Evolutionary conservation across 2,888 invertebrate genomes (phyloP).

Genomic region (Pristionchus arcanus): DNA sequence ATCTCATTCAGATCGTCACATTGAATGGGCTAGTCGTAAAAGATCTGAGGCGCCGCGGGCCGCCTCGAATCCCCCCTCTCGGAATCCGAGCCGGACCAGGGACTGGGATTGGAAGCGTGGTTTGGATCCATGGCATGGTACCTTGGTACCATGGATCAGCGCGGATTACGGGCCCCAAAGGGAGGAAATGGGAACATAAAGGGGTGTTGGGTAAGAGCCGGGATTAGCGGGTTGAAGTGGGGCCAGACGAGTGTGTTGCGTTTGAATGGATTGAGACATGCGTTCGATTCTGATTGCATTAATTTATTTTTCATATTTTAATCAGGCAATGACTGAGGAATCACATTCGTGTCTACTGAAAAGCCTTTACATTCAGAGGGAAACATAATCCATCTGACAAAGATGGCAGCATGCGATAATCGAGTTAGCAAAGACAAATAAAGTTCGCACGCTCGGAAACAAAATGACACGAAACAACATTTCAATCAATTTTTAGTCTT

Average conservation of each 20-base stretch:
- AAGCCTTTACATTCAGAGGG: too few relatives aligned
- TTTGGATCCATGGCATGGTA: background rate
- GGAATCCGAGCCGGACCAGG: background rate
- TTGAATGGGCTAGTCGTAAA: conserved; percentile 32
- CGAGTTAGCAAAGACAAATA: too few relatives aligned
- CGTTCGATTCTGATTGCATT: background rate
- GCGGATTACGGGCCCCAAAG: background rate
- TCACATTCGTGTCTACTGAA: too few relatives aligned
- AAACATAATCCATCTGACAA: too few relatives aligned
- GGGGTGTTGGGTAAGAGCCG: conserved; percentile 31
- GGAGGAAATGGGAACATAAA: conserved; percentile 20
- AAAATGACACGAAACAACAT: too few relatives aligned
- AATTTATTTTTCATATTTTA: too few relatives aligned
- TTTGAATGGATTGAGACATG: background rate
- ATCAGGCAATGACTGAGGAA: too few relatives aligned
- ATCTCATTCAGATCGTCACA: background rate
- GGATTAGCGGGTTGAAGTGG: conserved; percentile 8
- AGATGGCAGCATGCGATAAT: too few relatives aligned
- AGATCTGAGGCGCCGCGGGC: background rate
- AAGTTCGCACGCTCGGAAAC: too few relatives aligned
- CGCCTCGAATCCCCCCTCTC: background rate
- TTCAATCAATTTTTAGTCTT: too few relatives aligned
- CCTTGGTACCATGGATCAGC: background rate
- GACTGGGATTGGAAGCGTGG: background rate
- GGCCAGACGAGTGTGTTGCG: background rate